Base-by-base conservation (phyloP, 2,113 vertebrate species). In the Ictalurus furcatus region DNA sequence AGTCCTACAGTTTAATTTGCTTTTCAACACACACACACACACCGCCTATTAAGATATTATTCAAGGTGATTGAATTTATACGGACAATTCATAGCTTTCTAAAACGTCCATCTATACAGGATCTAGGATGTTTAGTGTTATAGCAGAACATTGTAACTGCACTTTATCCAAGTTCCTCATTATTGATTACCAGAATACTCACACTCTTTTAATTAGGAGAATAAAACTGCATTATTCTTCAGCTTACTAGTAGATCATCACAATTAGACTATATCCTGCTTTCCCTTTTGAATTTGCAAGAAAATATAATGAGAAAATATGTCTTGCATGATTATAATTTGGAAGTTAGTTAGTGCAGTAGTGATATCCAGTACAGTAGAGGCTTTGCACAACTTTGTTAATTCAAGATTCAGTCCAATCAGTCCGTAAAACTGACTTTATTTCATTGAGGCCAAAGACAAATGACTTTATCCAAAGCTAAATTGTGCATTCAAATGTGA, bases 21-120 rank as follows among this genome's bases (percentile, higher is more conserved):
- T 4, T 30, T 30, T 69, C n/a, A 14, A 14, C n/a, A 23, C 37
- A 19, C 9, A 48, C 48, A 44, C 48, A 13, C 12, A 28, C 9
- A 25, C 21, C 13, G 23, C 4, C 9, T 52, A 14, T 28, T n/a
- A 16, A n/a, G 2, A 30, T 12, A 56, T 80, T 30, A 19, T n/a
- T 56, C 19, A 11, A 40, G 79, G 21, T n/a, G 16, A 30, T 30
- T 28, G 11, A 34, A 25, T 37, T 6, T 34, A n/a, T 25, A 30
- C 11, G n/a, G 30, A 1, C n/a, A 5, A 79, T 34, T 34, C 61
- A 28, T n/a, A 87, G 76, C 92, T 99, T 98, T 89, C 99, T 94
- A 82, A 99, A 93, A 0, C 96, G 96, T 98, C 94, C 56, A 52
- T 74, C 71, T 40, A 2, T 73, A 21, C 23, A 44, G 6, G 25